These are phyloP conservation scores for Dynastes grantii DNA, from an alignment of 2,888 invertebrate genomes.

Conservation along the genomic window DNA sequence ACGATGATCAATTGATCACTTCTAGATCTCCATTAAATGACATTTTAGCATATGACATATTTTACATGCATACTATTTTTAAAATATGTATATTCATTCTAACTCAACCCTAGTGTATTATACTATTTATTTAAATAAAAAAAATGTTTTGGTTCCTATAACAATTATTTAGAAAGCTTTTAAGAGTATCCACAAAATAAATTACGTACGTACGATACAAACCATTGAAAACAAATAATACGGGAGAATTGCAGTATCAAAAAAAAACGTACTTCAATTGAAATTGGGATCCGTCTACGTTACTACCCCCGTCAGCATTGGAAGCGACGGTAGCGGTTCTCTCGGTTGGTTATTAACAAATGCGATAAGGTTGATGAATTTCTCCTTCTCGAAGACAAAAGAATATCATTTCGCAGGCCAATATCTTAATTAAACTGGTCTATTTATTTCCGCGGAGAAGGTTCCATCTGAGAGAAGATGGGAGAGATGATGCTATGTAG, in stretches of 20 bases:
- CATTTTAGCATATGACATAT: too few relatives aligned
- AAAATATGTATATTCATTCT: too few relatives aligned
- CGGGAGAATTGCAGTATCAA: background rate
- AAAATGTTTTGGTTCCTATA: too few relatives aligned
- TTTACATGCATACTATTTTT: too few relatives aligned
- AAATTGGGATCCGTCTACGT: conserved; percentile 1
- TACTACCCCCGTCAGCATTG: background rate
- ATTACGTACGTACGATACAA: too few relatives aligned
- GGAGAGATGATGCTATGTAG: conserved; percentile 39
- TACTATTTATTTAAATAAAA: too few relatives aligned
- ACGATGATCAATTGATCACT: too few relatives aligned
- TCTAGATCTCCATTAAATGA: too few relatives aligned
- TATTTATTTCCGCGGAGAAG: conserved; percentile 68
- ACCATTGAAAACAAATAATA: background rate
- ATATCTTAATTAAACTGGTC: conserved; percentile 73
- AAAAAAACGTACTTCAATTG: background rate
- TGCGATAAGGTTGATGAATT: conserved; percentile 42
- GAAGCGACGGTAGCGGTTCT: background rate
- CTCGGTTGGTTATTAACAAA: conserved; percentile 35
- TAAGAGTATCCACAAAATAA: too few relatives aligned
- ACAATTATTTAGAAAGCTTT: too few relatives aligned
- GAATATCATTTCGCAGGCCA: conserved; percentile 67
- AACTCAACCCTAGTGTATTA: too few relatives aligned
- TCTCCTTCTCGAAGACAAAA: conserved; percentile 66
- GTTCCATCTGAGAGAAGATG: conserved; percentile 52